Base-by-base conservation (phyloP, 2,797 vertebrate genomes). In the Spinus olivaceus region DNA sequence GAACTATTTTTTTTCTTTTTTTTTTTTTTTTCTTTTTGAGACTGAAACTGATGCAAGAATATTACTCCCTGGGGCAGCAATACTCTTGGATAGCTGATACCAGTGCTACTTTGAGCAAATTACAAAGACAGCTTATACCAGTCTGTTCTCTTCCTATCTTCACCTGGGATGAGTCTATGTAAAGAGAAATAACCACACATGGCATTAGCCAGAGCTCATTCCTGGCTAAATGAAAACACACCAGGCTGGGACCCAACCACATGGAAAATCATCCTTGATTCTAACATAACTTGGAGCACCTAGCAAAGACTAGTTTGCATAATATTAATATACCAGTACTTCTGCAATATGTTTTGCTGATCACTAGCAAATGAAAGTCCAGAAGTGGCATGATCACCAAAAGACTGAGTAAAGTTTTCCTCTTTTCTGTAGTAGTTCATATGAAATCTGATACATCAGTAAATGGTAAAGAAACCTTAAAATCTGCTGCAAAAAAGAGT, bases 331-430 rank as follows among this genome's bases (percentile, higher is more conserved):
- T 78, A 64, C 53, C 37, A 85, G 32, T 53, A 50, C 60, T 87
- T 94, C 72, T 57, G 57, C 89, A 89, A 74, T 60, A 74, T 32
- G 32, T 47, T 89, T 61, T 59, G 49, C 56, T 92, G 46, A 80
- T 74, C 23, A 44, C 57, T 61, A 47, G 46, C 49, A 95, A 79
- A 80, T 50, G 28, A 71, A 80, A 78, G 41, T 44, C 23, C 50
- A 22, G 11, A 78, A 81, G 30, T 59, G 25, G 53, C 79, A 57
- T 44, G 76, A 65, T 17, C 41, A 49, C 56, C 90, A 90, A 73
- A 86, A 85, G 42, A 50, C 57, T 73, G 60, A 85, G 53, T 64
- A 57, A 92, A 95, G 35, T 86, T 85, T 65, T 94, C 87, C 67
- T 83, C 79, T 61, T 70, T 64, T 66, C 49, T 81, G 27, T 35